Conservation (phyloP, 2,797 vertebrate genomes). For the Stomatorhinus walkeri region DNA sequence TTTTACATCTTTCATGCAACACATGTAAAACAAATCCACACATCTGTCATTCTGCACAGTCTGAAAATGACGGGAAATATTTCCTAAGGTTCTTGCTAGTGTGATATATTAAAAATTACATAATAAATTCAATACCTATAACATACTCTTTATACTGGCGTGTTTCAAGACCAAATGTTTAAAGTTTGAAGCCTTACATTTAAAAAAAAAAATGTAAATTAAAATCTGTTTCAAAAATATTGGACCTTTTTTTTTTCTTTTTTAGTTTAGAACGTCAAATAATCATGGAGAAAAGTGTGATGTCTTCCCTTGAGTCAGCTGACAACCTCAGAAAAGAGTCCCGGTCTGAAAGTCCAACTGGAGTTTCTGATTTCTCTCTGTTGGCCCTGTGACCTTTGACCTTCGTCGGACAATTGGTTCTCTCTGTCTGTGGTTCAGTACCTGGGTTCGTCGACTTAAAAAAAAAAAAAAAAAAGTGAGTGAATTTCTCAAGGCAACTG, state of each 20-base stretch:
- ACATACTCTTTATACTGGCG: neutral
- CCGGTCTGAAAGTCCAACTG: neutral
- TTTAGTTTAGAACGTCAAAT: neutral
- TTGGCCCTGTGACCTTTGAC: neutral
- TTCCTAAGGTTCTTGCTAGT: neutral
- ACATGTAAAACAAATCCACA: neutral
- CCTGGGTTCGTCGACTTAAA: neutral
- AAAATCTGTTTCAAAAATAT: neutral
- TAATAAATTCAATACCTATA: neutral
- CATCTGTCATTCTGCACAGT: neutral
- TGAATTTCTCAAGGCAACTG: constrained; percentile 13
- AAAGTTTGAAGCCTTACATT: neutral
- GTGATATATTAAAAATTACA: neutral
- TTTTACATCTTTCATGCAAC: constrained; percentile 9
- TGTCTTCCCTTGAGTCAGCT: neutral
- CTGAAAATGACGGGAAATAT: neutral
- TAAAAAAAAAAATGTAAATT: neutral
- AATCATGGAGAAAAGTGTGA: neutral
- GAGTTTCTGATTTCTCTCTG: neutral
- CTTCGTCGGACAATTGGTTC: no score
- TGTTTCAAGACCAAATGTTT: neutral
- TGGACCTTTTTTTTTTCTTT: neutral
- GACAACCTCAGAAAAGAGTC: neutral
- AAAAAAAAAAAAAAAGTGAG: neutral
- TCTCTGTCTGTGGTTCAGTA: neutral